Percentiles rank a stretch among this genome's conserved stretches.
Conservation (phyloP, 2,888 invertebrate species). For the Drosophila niveifrons region DNA sequence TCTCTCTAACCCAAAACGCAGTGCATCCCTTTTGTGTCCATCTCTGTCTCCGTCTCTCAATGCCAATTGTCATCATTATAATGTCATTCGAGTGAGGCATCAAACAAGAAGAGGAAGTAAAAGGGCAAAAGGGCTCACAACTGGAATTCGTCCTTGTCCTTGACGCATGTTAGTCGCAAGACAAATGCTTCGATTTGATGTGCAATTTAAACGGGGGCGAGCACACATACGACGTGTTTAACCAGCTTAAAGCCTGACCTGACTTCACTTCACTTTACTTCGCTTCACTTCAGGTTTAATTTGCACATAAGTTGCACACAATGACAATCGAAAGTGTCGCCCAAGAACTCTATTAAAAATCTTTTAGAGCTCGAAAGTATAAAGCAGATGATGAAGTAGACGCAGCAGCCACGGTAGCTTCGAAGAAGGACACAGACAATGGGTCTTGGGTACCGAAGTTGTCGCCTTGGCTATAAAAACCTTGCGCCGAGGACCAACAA, state of each 20-base stretch:
- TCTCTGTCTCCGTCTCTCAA: not conserved
- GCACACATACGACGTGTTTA: not conserved
- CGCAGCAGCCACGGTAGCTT: constrained; percentile 23
- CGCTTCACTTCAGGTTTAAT: constrained; percentile 77
- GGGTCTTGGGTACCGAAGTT: constrained; percentile 55
- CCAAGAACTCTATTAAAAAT: constrained; percentile 83
- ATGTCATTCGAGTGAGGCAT: constrained; percentile 57
- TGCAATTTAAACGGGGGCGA: not conserved
- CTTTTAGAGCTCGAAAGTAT: constrained; percentile 74
- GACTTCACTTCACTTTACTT: constrained; percentile 13
- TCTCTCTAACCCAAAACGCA: constrained; percentile 42
- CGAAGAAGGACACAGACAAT: constrained; percentile 38
- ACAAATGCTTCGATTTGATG: constrained; percentile 34
- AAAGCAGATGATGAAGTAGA: constrained; percentile 66
- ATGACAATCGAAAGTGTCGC: constrained; percentile 84
- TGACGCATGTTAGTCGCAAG: constrained; percentile 32
- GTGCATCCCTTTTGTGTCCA: constrained; percentile 61
- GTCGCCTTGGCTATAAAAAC: constrained; percentile 63
- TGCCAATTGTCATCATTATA: constrained; percentile 72
- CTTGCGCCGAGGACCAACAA: constrained; percentile 54
- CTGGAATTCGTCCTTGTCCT: constrained; percentile 38
- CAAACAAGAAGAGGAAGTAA: not conserved
- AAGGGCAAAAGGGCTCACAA: constrained; percentile 26
- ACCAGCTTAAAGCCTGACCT: constrained; percentile 14
- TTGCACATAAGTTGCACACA: constrained; percentile 75